These are phyloP conservation scores for Drosophila sturtevanti DNA, from an alignment of 1,140 invertebrate species.

Conservation along the genomic window DNA sequence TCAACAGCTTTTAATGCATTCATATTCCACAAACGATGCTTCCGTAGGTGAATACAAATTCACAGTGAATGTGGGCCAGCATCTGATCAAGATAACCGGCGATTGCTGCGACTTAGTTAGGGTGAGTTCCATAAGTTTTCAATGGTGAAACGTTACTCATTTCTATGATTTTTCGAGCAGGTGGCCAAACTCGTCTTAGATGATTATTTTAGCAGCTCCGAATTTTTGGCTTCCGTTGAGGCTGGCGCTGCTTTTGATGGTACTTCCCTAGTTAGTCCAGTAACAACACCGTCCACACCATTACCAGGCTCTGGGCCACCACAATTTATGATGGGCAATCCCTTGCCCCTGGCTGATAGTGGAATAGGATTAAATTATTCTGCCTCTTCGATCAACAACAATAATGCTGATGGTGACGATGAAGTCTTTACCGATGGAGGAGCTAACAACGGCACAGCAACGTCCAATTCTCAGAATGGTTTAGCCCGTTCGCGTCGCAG, in stretches of 20 bases:
- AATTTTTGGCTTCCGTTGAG: slow-evolving; percentile 80
- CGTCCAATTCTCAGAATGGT: slow-evolving; percentile 59
- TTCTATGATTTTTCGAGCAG: slow-evolving; percentile 85
- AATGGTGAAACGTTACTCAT: too few relatives aligned
- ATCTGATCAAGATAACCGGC: slow-evolving; percentile 92
- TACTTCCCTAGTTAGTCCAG: slow-evolving; percentile 65
- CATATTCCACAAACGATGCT: slow-evolving; percentile 92
- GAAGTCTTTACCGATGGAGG: slow-evolving; percentile 70
- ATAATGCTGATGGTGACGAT: slow-evolving; percentile 76
- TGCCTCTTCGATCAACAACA: slow-evolving; percentile 41
- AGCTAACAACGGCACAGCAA: slow-evolving; percentile 23
- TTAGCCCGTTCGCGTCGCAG: slow-evolving; percentile 79
- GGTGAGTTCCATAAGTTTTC: slow-evolving; percentile 84
- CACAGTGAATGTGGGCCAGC: slow-evolving; percentile 90
- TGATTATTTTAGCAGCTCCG: slow-evolving; percentile 88
- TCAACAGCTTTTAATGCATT: slow-evolving; percentile 88
- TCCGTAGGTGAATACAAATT: slow-evolving; percentile 93
- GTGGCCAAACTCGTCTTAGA: slow-evolving; percentile 93
- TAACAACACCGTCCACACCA: slow-evolving; percentile 77
- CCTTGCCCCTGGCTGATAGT: slow-evolving; percentile 74
- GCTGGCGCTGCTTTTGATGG: slow-evolving; percentile 80
- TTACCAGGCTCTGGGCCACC: slow-evolving; percentile 66
- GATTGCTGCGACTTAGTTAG: slow-evolving; percentile 91
- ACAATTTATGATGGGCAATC: slow-evolving; percentile 64
- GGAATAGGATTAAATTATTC: slow-evolving; percentile 77